A percentile compares a stretch with the other conserved stretches of the same genome.
These are phyloP conservation scores for Suricata suricatta DNA, from an alignment of 2,113 vertebrate species.

Conservation along the genomic window DNA sequence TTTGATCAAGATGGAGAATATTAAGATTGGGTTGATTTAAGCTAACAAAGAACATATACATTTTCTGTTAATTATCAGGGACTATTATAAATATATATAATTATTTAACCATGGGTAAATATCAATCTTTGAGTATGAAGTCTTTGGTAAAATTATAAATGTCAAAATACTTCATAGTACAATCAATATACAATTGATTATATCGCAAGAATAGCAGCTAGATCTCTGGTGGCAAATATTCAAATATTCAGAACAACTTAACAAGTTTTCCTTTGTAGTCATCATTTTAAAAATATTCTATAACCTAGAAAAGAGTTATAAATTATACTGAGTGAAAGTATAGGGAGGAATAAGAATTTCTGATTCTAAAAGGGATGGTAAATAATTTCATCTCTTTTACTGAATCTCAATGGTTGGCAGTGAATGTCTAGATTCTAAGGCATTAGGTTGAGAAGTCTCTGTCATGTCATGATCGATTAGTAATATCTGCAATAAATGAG, in stretches of 20 bases:
- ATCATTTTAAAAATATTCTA: neutral
- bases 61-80: neutral
- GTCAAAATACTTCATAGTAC: neutral
- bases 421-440: neutral
- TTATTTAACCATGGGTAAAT: neutral
- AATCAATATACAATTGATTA: neutral
- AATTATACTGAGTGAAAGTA: neutral
- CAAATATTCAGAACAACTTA: neutral
- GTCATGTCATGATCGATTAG: neutral
- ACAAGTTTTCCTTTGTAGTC: neutral
- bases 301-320: neutral
- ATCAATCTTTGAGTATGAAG: neutral
- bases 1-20: neutral
- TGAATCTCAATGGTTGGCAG: neutral
- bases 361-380: neutral
- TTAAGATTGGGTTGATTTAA: neutral
- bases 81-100: neutral
- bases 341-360: neutral
- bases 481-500: neutral
- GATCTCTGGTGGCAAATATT: neutral
- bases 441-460: neutral
- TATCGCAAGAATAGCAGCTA: neutral
- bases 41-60: neutral
- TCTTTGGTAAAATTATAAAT: slow-evolving; percentile 24
- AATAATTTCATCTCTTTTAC: neutral